Evolutionary conservation across 2,113 vertebrate species (phyloP).

Genomic region (Podilymbus podiceps): DNA sequence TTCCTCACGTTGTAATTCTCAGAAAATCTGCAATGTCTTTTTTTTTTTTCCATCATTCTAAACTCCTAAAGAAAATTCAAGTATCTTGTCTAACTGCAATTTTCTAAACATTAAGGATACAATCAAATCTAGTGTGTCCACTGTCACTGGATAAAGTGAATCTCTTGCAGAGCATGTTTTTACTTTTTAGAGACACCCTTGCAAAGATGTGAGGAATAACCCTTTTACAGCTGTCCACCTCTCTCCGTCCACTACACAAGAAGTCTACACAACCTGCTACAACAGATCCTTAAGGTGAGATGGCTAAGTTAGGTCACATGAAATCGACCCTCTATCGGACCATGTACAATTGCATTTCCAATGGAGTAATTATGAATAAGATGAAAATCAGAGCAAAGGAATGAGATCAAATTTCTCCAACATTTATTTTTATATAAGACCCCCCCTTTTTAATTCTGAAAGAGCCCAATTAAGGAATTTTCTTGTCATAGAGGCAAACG

Average conservation of each 20-base stretch:
- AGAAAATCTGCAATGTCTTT: background rate
- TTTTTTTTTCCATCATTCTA: background rate
- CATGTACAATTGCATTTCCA: background rate
- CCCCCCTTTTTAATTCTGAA: background rate
- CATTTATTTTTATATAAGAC: background rate
- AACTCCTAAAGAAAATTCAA: background rate
- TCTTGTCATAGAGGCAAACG: background rate
- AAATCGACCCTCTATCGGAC: background rate
- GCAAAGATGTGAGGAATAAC: background rate
- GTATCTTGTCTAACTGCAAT: background rate
- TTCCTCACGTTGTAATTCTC: background rate
- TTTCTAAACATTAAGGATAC: background rate
- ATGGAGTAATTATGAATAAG: background rate
- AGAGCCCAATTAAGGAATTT: background rate
- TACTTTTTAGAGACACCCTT: background rate
- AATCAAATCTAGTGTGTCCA: background rate
- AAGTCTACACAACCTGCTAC: background rate
- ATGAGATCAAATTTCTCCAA: background rate
- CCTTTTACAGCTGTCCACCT: background rate
- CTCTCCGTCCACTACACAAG: background rate
- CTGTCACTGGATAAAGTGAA: background rate
- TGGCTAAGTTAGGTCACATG: background rate
- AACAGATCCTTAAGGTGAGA: background rate
- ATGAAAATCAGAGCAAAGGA: background rate
- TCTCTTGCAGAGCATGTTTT: background rate